Percentiles rank a stretch among this genome's conserved stretches.
Evolutionary conservation across 2,113 vertebrate genomes (phyloP).

Genomic region (Lanius ludovicianus): DNA sequence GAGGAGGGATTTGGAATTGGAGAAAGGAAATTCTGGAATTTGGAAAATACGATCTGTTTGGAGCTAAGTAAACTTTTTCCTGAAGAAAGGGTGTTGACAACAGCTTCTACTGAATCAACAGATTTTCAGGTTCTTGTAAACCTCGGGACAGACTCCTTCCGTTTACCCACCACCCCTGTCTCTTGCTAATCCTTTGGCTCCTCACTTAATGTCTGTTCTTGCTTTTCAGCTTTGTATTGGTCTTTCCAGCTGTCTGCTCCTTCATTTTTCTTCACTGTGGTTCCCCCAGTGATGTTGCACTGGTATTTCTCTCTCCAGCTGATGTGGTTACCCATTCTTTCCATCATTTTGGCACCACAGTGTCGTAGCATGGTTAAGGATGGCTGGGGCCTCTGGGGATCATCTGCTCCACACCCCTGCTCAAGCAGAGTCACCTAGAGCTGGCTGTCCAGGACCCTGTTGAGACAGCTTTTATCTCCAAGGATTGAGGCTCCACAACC

Average conservation of each 20-base stretch:
- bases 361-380: fast-evolving
- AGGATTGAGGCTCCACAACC: not conserved
- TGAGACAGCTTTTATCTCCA: not conserved
- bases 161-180: not conserved
- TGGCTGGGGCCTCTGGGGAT: not conserved
- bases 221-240: not conserved
- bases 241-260: not conserved
- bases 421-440: not conserved
- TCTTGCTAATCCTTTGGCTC: not conserved
- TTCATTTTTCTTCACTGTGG: not conserved
- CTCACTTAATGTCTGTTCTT: not conserved
- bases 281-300: not conserved
- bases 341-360: not conserved
- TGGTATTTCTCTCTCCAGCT: not conserved
- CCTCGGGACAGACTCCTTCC: not conserved
- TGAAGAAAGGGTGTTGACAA: not conserved
- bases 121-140: not conserved
- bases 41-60: not conserved
- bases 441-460: not conserved
- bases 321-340: not conserved
- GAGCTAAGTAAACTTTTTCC: not conserved
- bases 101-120: not conserved
- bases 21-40: not conserved
- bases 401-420: not conserved
- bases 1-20: not conserved